Conservation (phyloP, 1,140 invertebrate species). For the Manduca sexta region DNA sequence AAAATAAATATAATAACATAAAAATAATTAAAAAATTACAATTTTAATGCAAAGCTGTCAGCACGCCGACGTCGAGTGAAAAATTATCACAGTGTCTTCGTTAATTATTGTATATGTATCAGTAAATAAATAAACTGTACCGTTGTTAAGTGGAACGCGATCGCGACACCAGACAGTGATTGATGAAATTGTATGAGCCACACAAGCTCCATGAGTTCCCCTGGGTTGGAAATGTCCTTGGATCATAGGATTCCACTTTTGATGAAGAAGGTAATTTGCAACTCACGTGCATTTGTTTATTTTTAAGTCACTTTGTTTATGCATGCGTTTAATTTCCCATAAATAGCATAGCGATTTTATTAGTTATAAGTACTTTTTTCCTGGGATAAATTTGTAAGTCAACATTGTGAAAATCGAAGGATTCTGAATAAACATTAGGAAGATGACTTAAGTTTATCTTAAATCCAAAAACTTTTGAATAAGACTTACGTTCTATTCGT, state of each 20-base stretch:
- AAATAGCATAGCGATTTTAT: no score
- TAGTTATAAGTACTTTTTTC: no score
- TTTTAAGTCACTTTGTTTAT: no score
- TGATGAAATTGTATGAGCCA: conserved; percentile 29
- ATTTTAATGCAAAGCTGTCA: neutral
- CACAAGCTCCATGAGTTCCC: conserved; percentile 39
- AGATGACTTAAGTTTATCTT: no score
- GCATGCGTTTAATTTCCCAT: no score
- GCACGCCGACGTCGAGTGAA: conserved; percentile 36
- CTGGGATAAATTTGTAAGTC: no score
- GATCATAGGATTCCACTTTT: conserved; percentile 58
- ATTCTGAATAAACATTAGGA: no score
- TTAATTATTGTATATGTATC: conserved; percentile 40
- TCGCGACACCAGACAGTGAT: conserved; percentile 25
- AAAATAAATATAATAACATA: conserved; percentile 8
- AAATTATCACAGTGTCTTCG: conserved; percentile 42
- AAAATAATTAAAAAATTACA: conserved; percentile 10
- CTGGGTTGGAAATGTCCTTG: conserved; percentile 51
- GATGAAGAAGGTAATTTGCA: conserved; percentile 54
- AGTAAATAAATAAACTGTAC: conserved; percentile 32
- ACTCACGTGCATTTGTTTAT: neutral
- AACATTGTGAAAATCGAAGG: no score
- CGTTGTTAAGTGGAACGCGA: conserved; percentile 29
- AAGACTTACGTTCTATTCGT: no score
- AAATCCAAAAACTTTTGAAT: no score